Percentiles rank a stretch among this genome's conserved stretches.
Evolutionary conservation across 2,888 invertebrate species (phyloP).

Genomic region (Margaritifera margaritifera): DNA sequence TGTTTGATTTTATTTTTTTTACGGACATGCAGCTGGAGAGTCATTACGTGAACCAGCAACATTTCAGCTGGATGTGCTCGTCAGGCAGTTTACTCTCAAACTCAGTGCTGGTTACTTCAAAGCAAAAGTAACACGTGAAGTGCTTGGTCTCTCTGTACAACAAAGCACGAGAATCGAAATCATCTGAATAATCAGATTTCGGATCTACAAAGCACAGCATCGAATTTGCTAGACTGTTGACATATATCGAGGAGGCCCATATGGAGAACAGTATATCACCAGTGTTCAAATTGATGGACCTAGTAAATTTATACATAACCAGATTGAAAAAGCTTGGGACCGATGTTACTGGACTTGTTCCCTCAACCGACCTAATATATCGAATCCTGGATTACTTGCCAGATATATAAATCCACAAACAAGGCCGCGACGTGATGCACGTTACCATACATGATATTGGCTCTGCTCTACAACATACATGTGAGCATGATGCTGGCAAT

Average conservation of each 20-base stretch:
- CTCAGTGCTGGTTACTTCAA: conserved; percentile 26
- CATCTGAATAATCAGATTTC: too few relatives aligned
- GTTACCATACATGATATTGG: conserved; percentile 8
- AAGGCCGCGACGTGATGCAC: conserved; percentile 40
- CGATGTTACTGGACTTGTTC: too few relatives aligned
- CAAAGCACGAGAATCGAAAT: too few relatives aligned
- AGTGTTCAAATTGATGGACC: conserved; percentile 19
- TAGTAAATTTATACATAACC: conserved; percentile 10
- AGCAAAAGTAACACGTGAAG: conserved; percentile 25
- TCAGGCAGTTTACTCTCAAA: conserved; percentile 11
- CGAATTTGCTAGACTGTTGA: conserved; percentile 16
- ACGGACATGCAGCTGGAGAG: not conserved
- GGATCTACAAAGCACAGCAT: conserved; percentile 16
- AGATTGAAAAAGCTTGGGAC: conserved; percentile 6
- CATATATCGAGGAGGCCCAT: conserved; percentile 18
- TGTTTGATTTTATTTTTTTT: too few relatives aligned
- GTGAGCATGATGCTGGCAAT: conserved; percentile 7
- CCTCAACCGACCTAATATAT: conserved; percentile 3
- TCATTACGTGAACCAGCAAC: not conserved
- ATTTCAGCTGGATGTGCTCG: conserved; percentile 5
- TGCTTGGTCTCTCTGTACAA: too few relatives aligned
- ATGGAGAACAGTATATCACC: conserved; percentile 1
- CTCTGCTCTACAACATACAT: not conserved
- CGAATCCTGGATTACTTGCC: conserved; percentile 13
- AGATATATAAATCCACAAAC: conserved; percentile 11